Conservation (phyloP, 2,797 vertebrate genomes). For the Sphaeramia orbicularis region DNA sequence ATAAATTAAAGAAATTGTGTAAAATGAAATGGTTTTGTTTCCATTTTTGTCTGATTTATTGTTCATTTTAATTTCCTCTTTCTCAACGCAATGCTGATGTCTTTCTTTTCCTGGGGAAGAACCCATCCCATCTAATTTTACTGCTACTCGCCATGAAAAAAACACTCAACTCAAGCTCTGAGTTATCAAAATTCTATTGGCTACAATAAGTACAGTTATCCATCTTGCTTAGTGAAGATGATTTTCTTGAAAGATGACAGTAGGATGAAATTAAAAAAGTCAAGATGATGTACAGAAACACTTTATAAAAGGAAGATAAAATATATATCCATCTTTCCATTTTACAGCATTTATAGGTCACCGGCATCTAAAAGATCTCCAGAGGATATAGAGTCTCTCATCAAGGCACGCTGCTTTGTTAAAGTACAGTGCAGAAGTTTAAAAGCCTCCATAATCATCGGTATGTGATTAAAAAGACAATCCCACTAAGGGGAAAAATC, state of each 20-base stretch:
- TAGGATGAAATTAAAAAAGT: neutral
- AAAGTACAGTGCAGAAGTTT: neutral
- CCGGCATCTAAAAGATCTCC: slow-evolving; percentile 6
- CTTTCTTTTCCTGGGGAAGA: neutral
- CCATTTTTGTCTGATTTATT: neutral
- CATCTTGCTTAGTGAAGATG: slow-evolving; percentile 5
- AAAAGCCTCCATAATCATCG: slow-evolving; percentile 1
- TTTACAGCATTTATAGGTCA: slow-evolving; percentile 23
- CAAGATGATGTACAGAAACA: neutral
- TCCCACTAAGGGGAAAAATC: slow-evolving; percentile 1
- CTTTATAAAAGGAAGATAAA: slow-evolving; percentile 1
- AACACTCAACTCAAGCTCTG: neutral
- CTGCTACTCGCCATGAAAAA: slow-evolving; percentile 11
- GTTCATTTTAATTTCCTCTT: neutral
- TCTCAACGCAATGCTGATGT: neutral
- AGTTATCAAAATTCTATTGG: slow-evolving; percentile 13
- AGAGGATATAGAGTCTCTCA: neutral
- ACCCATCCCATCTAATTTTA: slow-evolving; percentile 2
- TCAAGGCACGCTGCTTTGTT: neutral
- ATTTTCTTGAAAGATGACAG: neutral
- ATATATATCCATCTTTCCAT: neutral
- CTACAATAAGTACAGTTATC: slow-evolving; percentile 3
- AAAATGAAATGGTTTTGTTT: neutral
- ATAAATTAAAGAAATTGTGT: neutral
- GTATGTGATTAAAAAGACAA: slow-evolving; percentile 5